Evolutionary conservation across 2,888 invertebrate genomes (phyloP), one percentile per base, ranked within the genome.

Genomic region (Trachelus troglodyta): DNA sequence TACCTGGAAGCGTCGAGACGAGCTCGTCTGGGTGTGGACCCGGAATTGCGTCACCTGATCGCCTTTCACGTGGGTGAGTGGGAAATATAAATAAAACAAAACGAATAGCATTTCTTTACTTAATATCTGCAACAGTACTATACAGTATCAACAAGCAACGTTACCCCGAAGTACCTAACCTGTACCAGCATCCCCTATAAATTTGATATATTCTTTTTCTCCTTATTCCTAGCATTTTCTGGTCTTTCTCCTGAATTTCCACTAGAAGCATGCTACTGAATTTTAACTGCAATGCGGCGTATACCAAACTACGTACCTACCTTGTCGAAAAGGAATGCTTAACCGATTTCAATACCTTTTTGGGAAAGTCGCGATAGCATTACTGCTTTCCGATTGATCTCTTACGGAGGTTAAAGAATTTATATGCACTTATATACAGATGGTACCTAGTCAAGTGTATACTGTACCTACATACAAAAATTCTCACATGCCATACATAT

Each of bases 11-110:
- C 92, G 84, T 93, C 94, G 31, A 92, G 95, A 77, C 92, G 95
- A 81, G 91, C 93, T 40, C 92, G 95, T 73, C 90, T 95, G 80
- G 94, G 95, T 15, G 94, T 95, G 79, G 95, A 95, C 90, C 94
- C 94, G 35, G 94, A 95, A 87, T 90, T 95, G 80, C 92, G 94
- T 71, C 93, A 94, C 90, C 92, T 94, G 79, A 89, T 95, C 80
- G 92, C 94, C 74, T 94, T 95, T 92, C 94, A 94, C 85, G 93
- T 93, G 12, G 92, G 92, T 92, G 81, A 87, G 91, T 90, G 40
- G 76, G 74, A 73, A 56, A 23, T 56, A 56, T 9, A 4, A 56
- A 56, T 56, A 56, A 23, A 56, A 0, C 23, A 56, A 56, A 56
- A 56, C 6, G 6, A 56, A 6, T 56, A 56, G 40, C 40, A 23